Evolutionary conservation across 2,888 invertebrate species (phyloP), one percentile per base, ranked within the genome.

Genomic region (Drosophila flavopinicola): DNA sequence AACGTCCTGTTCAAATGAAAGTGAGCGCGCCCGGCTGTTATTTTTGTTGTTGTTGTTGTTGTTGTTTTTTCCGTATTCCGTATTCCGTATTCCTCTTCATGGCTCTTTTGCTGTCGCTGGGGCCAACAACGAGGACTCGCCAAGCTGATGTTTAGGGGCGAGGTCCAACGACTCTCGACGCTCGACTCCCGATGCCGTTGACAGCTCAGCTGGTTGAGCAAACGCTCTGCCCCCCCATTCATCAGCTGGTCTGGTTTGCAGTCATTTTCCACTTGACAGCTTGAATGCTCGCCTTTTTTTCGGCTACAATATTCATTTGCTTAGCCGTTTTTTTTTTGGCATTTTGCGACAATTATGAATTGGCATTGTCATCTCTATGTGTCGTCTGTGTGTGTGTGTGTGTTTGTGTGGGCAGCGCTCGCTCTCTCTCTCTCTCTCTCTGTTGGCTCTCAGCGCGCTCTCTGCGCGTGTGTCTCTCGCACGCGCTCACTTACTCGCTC

Each of bases 321-420:
- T 41, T 63, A 10, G 35, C 10, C 25, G 33, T 15, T 42, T 54
- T 25, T 51, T 49, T 32, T 24, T n/a, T 3, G 66, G 53, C 53
- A 56, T 58, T 57, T 66, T 82, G n/a, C 57, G 76, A 67, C 65
- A 64, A 74, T 79, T 76, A 80, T 79, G 64, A 86, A 80, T 80
- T 76, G 80, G 60, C 66, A 73, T 69, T 79, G 79, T 67, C 83
- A 64, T 57, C 39, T 74, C 59, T 54, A 54, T 54, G 56, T 54
- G 58, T n/a, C n/a, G n/a, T n/a, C n/a, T 49, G 64, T 67, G 41
- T 30, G 52, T 33, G 25, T 25, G 42, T 15, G 44, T 37, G 49
- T n/a, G 38, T 41, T 17, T 58, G 30, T 49, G 41, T n/a, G n/a
- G n/a, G n/a, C 20, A 4, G 20, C 20, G 2, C 20, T n/a, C 13